Conservation (phyloP, 2,888 invertebrate species). For the Drosophila atroscutellata region DNA sequence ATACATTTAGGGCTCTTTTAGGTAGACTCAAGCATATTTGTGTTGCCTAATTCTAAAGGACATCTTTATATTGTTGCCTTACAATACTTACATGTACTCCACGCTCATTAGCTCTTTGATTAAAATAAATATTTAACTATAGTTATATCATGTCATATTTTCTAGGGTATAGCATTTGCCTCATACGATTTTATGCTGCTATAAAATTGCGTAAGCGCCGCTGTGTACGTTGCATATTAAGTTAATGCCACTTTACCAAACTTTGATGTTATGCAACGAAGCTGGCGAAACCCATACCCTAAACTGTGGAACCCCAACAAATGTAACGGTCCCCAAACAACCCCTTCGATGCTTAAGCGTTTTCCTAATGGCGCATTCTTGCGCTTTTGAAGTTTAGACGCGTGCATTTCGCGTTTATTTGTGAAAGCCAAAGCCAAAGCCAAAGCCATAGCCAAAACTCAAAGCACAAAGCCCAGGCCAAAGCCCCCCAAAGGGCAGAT, state of each 20-base stretch:
- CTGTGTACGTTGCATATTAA: conserved; percentile 53
- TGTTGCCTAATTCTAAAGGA: neutral
- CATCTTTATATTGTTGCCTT: no score
- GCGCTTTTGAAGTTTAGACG: conserved; percentile 73
- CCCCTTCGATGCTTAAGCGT: conserved; percentile 22
- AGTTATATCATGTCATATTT: neutral
- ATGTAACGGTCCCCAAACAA: neutral
- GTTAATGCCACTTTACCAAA: conserved; percentile 66
- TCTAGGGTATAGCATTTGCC: conserved; percentile 15
- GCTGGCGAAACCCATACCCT: conserved; percentile 26
- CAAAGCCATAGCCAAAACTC: conserved; percentile 28
- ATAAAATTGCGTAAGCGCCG: conserved; percentile 63
- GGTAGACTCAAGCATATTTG: neutral
- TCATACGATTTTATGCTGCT: conserved; percentile 17
- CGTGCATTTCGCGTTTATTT: conserved; percentile 74
- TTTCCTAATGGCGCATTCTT: conserved; percentile 48
- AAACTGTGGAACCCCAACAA: conserved; percentile 12
- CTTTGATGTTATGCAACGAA: conserved; percentile 59
- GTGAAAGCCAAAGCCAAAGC: conserved; percentile 41
- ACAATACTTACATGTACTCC: neutral
- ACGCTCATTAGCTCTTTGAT: neutral
- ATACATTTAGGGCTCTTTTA: conserved; percentile 25
- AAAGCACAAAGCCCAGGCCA: conserved; percentile 2
- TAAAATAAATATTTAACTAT: neutral
- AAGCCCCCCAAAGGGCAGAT: conserved; percentile 19